A percentile compares a stretch with the other conserved stretches of the same genome.
These are phyloP conservation scores for Porites lutea DNA, from an alignment of 64 coral and sea anemone species.

Conservation along the genomic window DNA sequence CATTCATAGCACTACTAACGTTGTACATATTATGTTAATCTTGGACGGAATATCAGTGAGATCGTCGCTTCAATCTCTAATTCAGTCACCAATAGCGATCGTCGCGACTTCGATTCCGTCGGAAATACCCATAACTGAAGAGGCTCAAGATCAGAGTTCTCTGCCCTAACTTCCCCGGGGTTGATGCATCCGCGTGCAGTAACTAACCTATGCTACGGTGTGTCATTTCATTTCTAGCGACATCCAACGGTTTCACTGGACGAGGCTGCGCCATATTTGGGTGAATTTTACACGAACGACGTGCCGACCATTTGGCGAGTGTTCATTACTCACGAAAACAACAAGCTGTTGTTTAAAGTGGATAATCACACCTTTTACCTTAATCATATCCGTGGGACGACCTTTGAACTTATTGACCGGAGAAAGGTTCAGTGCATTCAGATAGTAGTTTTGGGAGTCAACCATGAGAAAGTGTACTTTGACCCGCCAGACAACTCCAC, in stretches of 20 bases:
- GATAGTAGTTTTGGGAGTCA: conserved; percentile 38
- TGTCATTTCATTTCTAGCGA: neutral
- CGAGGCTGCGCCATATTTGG: conserved; percentile 15
- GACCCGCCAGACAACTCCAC: neutral
- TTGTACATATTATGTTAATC: too few relatives aligned
- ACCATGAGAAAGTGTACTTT: conserved; percentile 64
- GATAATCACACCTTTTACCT: neutral
- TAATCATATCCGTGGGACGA: conserved; percentile 33
- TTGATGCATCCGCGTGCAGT: too few relatives aligned
- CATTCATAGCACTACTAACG: too few relatives aligned
- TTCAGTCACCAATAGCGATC: too few relatives aligned
- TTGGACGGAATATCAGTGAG: too few relatives aligned
- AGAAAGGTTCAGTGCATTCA: neutral
- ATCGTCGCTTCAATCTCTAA: too few relatives aligned
- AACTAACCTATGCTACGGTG: neutral
- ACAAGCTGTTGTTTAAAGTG: neutral
- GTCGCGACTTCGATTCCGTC: too few relatives aligned
- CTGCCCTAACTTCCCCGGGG: too few relatives aligned
- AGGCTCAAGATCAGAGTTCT: too few relatives aligned
- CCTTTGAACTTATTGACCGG: conserved; percentile 65
- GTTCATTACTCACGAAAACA: neutral
- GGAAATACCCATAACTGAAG: too few relatives aligned
- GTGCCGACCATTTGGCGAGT: conserved; percentile 24
- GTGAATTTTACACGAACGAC: conserved; percentile 11
- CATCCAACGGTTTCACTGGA: neutral